Evolutionary conservation across 2,888 invertebrate genomes (phyloP), one percentile per base, ranked within the genome.

Genomic region (Cataglyphis rosenhaueri): DNA sequence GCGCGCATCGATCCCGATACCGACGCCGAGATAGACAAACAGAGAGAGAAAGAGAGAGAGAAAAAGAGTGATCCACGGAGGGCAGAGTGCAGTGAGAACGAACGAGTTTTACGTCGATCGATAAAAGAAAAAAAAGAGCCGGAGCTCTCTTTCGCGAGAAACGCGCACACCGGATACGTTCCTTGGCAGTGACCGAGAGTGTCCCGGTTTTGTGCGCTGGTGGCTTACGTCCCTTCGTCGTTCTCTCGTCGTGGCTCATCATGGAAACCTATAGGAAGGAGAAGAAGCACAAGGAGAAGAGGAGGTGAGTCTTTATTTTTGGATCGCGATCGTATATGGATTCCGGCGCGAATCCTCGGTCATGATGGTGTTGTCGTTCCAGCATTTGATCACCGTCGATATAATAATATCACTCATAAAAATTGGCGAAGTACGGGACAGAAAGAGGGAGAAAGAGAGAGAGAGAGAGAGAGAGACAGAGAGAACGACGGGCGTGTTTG

Each of bases 221-320:
- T 66, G n/a, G 29, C 29, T 8, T 9, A 38, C 64, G 18, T 65
- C 25, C 52, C 12, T 55, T 55, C 15, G 52, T 25, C 65, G 12
- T 38, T 21, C 35, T n/a, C 35, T 35, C 52, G 18, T 76, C 38
- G 29, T 18, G 52, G 8, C 15, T 52, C 52, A 55, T 21, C 52
- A 91, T 91, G 91, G 91, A 90, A 29, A 55, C 68, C 4, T 59
- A 65, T 21, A 90, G 76, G 61, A 95, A 95, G 92, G 95, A 96
- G 88, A 97, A 96, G 95, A 90, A 89, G 68, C 83, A 88, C 79
- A 90, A 90, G 86, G 97, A 96, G 93, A 97, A 97, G 95, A 96
- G 96, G 94, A 96, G 97, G 97, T 97, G 95, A 96, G 91, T 83
- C 52, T 57, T 57, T 57, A 62, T 29, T 70, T 32, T 41, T 64